Conservation (phyloP, 2,888 invertebrate genomes). For the Leucophenga montana region DNA sequence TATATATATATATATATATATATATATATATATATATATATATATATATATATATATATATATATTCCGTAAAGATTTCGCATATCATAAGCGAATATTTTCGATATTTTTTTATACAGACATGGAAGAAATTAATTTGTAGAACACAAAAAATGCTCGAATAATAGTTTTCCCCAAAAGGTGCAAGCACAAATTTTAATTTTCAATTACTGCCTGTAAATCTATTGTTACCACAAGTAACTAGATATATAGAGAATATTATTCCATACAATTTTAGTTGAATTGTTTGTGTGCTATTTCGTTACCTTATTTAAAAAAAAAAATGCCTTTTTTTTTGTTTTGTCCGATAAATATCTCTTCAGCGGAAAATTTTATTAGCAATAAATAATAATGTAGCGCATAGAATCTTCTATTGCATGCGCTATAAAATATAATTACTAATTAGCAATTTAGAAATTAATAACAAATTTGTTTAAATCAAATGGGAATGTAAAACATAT, state of each 20-base stretch:
- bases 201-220: constrained; percentile 3
- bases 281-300: constrained; percentile 13
- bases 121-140: not conserved
- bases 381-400: too few relatives aligned
- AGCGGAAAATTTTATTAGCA: not conserved
- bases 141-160: not conserved
- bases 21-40: constrained; percentile 5
- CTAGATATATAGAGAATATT: not conserved
- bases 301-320: not conserved
- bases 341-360: not conserved
- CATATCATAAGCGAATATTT: not conserved
- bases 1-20: constrained; percentile 13
- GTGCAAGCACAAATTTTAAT: not conserved
- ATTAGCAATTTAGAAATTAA: constrained; percentile 23
- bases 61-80: not conserved
- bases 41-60: not conserved
- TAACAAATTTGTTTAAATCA: not conserved
- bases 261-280: not conserved
- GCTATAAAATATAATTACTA: constrained; percentile 12
- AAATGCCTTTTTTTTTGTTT: too few relatives aligned
- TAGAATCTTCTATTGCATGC: constrained; percentile 16
- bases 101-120: not conserved
- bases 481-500: not conserved
- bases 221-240: not conserved
- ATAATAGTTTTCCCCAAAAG: too few relatives aligned